Conservation (phyloP, 2,888 invertebrate genomes). For the Leptopterna dolabrata region DNA sequence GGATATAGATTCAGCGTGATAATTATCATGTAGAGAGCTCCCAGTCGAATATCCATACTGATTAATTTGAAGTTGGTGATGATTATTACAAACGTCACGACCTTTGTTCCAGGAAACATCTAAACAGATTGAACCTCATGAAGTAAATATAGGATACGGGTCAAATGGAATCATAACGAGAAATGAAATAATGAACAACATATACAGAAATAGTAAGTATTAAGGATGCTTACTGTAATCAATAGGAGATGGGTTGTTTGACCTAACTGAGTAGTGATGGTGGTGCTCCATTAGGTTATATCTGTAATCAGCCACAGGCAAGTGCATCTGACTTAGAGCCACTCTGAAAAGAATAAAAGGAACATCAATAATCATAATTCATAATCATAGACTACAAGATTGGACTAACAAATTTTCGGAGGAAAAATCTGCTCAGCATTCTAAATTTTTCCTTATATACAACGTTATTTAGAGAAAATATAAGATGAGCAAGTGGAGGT, state of each 20-base stretch:
- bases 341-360: constrained; percentile 43
- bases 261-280: constrained; percentile 52
- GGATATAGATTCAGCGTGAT: neutral
- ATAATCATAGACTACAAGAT: neutral
- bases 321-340: constrained; percentile 44
- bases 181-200: neutral
- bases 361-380: neutral
- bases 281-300: constrained; percentile 55
- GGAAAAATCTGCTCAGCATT: neutral
- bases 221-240: constrained; percentile 43
- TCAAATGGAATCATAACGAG: no score
- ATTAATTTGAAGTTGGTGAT: constrained; percentile 18
- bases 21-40: neutral
- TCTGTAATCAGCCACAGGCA: constrained; percentile 55
- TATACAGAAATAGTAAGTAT: neutral
- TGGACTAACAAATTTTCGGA: no score
- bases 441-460: neutral
- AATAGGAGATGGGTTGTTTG: constrained; percentile 55
- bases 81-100: constrained; percentile 27
- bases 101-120: constrained; percentile 18
- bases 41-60: constrained; percentile 10
- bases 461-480: no score
- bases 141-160: neutral
- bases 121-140: neutral
- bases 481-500: no score